phyloP scores from a whole-genome alignment of 2,888 invertebrate species.

The Phengaris alcon region DNA sequence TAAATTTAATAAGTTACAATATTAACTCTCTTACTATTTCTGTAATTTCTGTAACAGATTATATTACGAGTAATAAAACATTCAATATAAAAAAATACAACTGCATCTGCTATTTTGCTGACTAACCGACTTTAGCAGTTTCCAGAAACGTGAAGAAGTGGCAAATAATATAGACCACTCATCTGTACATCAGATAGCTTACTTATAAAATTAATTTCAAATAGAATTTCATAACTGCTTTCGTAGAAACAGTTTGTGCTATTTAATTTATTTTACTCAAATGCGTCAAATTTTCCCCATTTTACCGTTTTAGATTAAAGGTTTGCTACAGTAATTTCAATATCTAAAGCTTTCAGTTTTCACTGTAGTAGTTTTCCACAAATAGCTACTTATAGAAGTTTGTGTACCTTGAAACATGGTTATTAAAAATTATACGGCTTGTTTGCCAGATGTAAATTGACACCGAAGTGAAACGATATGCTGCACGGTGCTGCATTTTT shows the following conservation, averaged over 20 bases:
- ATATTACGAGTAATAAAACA: too few relatives aligned
- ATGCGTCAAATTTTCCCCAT: neutral
- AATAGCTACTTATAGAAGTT: too few relatives aligned
- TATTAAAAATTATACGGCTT: too few relatives aligned
- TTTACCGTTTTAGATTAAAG: neutral
- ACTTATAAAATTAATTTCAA: neutral
- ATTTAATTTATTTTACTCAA: neutral
- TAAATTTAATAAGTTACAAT: too few relatives aligned
- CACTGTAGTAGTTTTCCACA: too few relatives aligned
- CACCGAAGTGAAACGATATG: too few relatives aligned
- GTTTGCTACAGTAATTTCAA: neutral
- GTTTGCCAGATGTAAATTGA: too few relatives aligned
- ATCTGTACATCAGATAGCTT: neutral
- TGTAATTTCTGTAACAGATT: too few relatives aligned
- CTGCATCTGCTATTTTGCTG: neutral
- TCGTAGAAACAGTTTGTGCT: neutral
- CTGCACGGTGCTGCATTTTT: too few relatives aligned
- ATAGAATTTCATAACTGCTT: constrained; percentile 4
- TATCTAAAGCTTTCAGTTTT: neutral
- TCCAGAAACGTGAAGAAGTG: neutral
- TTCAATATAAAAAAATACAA: too few relatives aligned
- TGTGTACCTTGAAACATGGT: too few relatives aligned
- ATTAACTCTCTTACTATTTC: too few relatives aligned
- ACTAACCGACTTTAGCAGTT: neutral
- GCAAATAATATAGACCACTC: neutral